Base-by-base conservation (phyloP, 2,888 invertebrate genomes). In the Rotaria magnacalcarata region DNA sequence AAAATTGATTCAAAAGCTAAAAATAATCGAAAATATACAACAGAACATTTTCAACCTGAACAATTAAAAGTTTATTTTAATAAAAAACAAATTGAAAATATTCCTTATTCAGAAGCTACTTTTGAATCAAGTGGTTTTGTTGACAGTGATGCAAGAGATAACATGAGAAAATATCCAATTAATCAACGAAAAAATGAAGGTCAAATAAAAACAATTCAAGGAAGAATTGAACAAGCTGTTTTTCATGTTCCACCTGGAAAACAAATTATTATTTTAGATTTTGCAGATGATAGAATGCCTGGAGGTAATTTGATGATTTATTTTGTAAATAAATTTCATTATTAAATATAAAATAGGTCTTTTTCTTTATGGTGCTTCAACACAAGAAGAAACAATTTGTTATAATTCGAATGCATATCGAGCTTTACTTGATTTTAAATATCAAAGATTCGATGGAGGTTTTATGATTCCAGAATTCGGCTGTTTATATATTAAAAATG, bases 201-300 rank as follows among this genome's bases (percentile, higher is more conserved):
- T 24, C 43, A 24, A 47, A 80, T 80, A 1, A 43, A 80, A 47
- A 80, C 47, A 47, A 47, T 47, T 47, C 47, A 80, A 80, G 24
- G n/a, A 80, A 80, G 80, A 80, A n/a, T 80, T 47, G 47, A 80
- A 80, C 7, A 80, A 10, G 47, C 14, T 47, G n/a, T 80, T 11
- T 80, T 80, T n/a, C n/a, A 47, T 80, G 14, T 80, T 47, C 80
- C 80, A n/a, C 14, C 6, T 8, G 80, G 24, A n/a, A 80, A 80
- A 47, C 80, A 80, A 47, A n/a, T 80, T 10, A 80, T 80, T 47
- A 10, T 80, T 47, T 47, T 80, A 24, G 80, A 80, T 80, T 80
- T 80, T 80, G 80, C 80, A 0, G 80, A 80, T 80, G 80, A 80
- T 47, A 47, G 80, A 47, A 80, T 80, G 80, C 80, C 80, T n/a